Percentiles rank a stretch among this genome's conserved stretches.
phyloP scores from a whole-genome alignment of 2,797 vertebrate genomes.

The Falco rusticolus region DNA sequence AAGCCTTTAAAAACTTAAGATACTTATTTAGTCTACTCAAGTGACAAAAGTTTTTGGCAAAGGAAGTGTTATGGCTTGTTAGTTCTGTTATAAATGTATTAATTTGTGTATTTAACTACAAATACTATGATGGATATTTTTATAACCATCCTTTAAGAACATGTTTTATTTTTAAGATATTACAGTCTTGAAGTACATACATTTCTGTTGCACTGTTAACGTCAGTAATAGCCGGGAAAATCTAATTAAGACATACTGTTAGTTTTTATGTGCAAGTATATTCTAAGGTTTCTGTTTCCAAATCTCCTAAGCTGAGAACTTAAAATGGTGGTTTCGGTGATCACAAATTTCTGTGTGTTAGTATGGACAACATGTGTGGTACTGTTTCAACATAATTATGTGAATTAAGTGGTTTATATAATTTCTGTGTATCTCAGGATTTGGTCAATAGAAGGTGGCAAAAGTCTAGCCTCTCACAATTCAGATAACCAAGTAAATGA shows the following conservation, averaged over 20 bases:
- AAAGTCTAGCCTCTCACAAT: not conserved
- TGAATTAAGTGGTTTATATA: not conserved
- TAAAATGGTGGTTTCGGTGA: not conserved
- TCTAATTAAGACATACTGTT: not conserved
- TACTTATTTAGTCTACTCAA: constrained; percentile 14
- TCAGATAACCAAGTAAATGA: not conserved
- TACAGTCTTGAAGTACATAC: not conserved
- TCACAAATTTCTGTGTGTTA: not conserved
- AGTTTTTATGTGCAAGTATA: not conserved
- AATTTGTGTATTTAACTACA: constrained; percentile 8
- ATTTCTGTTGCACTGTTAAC: not conserved
- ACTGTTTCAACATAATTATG: not conserved
- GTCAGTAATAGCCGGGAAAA: not conserved
- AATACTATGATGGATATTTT: not conserved
- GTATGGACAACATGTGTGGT: not conserved
- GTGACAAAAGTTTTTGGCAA: not conserved
- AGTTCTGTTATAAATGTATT: not conserved
- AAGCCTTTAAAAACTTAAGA: not conserved
- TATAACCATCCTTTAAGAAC: not conserved
- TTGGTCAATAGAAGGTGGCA: not conserved
- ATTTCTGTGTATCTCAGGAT: not conserved
- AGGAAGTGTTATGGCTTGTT: not conserved
- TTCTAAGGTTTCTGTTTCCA: not conserved
- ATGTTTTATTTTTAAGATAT: not conserved
- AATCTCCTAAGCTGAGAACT: not conserved